Percentiles rank a stretch among this genome's conserved stretches.
phyloP scores from a whole-genome alignment of 2,888 invertebrate genomes.

The Pseudeuparius sepicola region DNA sequence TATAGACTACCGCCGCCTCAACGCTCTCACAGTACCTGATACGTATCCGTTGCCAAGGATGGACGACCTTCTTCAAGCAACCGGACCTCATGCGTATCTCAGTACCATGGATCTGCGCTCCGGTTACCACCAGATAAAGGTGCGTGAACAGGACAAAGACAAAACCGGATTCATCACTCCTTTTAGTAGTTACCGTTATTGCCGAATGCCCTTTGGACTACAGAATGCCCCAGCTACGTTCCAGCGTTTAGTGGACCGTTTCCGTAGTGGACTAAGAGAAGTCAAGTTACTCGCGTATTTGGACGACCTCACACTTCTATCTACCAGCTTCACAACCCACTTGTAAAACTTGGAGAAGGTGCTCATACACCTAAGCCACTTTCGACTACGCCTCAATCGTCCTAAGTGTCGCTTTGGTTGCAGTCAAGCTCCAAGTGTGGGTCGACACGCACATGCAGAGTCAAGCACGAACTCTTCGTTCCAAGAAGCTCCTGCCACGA shows the following conservation, averaged over 20 bases:
- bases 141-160: conserved; percentile 14
- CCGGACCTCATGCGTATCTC: too few relatives aligned
- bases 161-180: conserved; percentile 25
- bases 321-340: too few relatives aligned
- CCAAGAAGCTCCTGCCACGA: conserved; percentile 7
- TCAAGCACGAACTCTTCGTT: too few relatives aligned
- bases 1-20: conserved; percentile 19
- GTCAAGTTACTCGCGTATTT: too few relatives aligned
- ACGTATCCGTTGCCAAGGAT: conserved; percentile 19
- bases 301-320: too few relatives aligned
- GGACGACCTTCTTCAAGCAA: conserved; percentile 19
- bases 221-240: conserved; percentile 23
- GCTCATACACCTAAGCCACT: too few relatives aligned
- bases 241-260: conserved; percentile 9
- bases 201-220: conserved; percentile 23
- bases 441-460: too few relatives aligned
- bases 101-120: conserved; percentile 18
- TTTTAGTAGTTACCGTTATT: conserved; percentile 22
- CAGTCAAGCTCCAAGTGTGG: too few relatives aligned
- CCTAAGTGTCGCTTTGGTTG: too few relatives aligned
- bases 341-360: too few relatives aligned
- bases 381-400: too few relatives aligned
- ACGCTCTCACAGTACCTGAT: conserved; percentile 17
- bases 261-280: too few relatives aligned
- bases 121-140: conserved; percentile 18